Evolutionary conservation across 2,888 invertebrate species (phyloP), one percentile per base, ranked within the genome.

Genomic region (Leucophenga montana): DNA sequence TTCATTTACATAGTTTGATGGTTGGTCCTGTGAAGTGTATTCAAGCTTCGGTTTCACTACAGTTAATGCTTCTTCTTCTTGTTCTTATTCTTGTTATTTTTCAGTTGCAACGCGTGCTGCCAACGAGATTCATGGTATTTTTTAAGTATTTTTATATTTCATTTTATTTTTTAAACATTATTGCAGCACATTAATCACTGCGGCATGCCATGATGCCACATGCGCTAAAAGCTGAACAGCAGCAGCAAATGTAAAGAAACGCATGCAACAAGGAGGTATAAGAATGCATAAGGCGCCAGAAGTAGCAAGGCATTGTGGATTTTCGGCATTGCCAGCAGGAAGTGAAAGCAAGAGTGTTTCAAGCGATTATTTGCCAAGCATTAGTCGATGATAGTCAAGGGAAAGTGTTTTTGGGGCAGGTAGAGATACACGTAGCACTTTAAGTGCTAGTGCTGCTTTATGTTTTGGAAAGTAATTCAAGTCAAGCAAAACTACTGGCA

Each of bases 131-230:
- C 39, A 11, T 61, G 16, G 20, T 61, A 31, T 20, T n/a, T 39
- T 61, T 39, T 44, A 39, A n/a, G 8, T 11, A 27, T 3, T 20
- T 9, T 57, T 57, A 22, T 57, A 57, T 57, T 31, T 13, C 13
- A 31, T 57, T 33, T 22, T 13, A 31, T 16, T 61, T 64, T 64
- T 64, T 64, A 64, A 46, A 64, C 62, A 64, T 64, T 64, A 64
- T 64, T 64, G 62, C 62, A 64, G 46, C 22, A 64, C 62, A 64
- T 64, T 64, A 64, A 64, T 64, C 62, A 64, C 62, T 33, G 62
- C 22, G 46, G 46, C 62, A 64, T 48, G 48, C 62, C 62, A 64
- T 20, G 46, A 50, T 39, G 39, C 39, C 33, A 54, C 54, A 54
- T 54, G 44, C 61, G 27, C 46, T 64, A 64, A 64, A 64, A 64